Base-by-base conservation (phyloP, 2,888 invertebrate genomes). In the Anticlea derivata region DNA sequence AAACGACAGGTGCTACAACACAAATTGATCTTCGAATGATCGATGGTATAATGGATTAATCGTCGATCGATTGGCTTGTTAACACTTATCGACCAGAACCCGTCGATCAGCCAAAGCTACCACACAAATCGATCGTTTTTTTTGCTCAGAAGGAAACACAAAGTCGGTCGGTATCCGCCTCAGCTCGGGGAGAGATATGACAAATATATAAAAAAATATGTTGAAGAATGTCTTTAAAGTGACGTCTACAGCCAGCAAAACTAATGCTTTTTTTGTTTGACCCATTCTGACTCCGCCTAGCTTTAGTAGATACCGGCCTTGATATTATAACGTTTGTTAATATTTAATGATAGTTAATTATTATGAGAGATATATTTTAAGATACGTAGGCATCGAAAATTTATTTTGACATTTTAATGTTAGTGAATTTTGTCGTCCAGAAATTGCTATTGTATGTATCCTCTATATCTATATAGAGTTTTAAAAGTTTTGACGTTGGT, bases 301-400 rank as follows among this genome's bases (percentile, higher is more conserved):
- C 33, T 43, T 43, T 24, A 7, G 43, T 34, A 10, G 33, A 24
- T 17, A 41, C 31, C 8, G 26, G 33, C 20, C 34, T 27, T 20
- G 31, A 27, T 41, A 45, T n/a, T 22, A 4, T 7, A 27, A 47
- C 23, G 39, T 30, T 33, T 35, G 45, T 41, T 49, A 43, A 48
- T 47, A 53, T 50, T 47, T 8, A 47, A 40, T 35, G 35, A 49
- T 44, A 53, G 45, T 46, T 20, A 49, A 48, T 39, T 45, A 37
- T 24, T 26, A 26, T 38, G 43, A 50, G 49, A 50, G 43, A 50
- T 50, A 50, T 50, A 50, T 50, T 50, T 50, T 50, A 50, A 38
- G 43, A 43, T 43, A 41, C 20, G 30, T 50, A 31, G 37, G 20
- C 31, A 37, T 43, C 43, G 43, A 31, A 43, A 22, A 22, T 7